Evolutionary conservation across 1,140 invertebrate species (phyloP).

Genomic region (Sarcophaga bullata): DNA sequence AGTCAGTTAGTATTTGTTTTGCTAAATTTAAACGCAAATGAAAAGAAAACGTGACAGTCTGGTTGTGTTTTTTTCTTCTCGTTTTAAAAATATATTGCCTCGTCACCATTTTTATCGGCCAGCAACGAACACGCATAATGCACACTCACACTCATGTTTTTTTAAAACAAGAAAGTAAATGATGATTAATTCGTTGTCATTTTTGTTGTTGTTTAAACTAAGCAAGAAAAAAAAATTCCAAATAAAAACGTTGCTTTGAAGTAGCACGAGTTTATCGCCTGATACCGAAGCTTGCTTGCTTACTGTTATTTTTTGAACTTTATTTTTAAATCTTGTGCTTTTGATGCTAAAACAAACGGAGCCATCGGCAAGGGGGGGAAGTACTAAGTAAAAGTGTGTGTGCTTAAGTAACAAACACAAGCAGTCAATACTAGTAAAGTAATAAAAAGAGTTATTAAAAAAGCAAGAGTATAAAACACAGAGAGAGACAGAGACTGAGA

Average conservation of each 20-base stretch:
- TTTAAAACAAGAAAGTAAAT: not conserved
- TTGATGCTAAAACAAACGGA: too few relatives aligned
- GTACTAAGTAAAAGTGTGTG: too few relatives aligned
- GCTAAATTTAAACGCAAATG: not conserved
- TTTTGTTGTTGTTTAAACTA: not conserved
- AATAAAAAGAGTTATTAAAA: too few relatives aligned
- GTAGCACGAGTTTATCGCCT: constrained; percentile 18
- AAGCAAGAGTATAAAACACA: too few relatives aligned
- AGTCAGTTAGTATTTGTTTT: not conserved
- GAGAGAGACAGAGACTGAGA: too few relatives aligned
- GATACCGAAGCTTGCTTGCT: not conserved
- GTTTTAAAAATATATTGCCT: not conserved
- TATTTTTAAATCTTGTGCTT: too few relatives aligned
- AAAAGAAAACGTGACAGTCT: constrained; percentile 14
- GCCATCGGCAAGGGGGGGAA: too few relatives aligned
- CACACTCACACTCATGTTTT: not conserved
- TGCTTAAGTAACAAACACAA: too few relatives aligned
- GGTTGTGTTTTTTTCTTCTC: not conserved
- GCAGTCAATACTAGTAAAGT: too few relatives aligned
- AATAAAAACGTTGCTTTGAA: not conserved
- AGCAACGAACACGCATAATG: too few relatives aligned
- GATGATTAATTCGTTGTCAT: not conserved
- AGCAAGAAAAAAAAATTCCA: constrained; percentile 1
- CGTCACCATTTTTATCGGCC: not conserved
- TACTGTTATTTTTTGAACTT: too few relatives aligned